Conservation (phyloP, 1,140 invertebrate genomes). For the Pantala flavescens region DNA sequence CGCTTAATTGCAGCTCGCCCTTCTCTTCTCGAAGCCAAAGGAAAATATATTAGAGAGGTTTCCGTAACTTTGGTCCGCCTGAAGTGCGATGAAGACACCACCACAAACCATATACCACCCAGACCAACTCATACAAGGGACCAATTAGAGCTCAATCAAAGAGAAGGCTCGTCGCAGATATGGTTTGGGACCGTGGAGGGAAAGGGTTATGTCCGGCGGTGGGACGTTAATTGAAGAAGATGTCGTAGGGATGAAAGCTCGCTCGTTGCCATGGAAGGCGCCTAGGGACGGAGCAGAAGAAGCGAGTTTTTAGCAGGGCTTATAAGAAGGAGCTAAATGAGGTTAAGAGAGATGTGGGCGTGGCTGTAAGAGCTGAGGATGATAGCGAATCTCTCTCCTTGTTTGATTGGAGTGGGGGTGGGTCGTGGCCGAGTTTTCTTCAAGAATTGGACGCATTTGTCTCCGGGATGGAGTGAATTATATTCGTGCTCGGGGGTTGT, state of each 20-base stretch:
- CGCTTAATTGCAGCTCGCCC: too few species aligned
- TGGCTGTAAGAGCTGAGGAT: not conserved
- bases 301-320: not conserved
- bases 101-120: not conserved
- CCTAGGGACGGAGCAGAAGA: not conserved
- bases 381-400: not conserved
- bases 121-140: conserved; percentile 14
- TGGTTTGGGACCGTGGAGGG: not conserved
- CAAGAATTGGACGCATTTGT: too few species aligned
- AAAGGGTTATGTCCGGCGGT: not conserved
- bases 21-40: too few species aligned
- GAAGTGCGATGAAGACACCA: too few species aligned
- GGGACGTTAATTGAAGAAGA: not conserved
- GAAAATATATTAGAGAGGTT: too few species aligned
- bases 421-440: too few species aligned
- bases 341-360: not conserved
- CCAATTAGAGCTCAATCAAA: conserved; percentile 16
- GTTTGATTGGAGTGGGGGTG: not conserved
- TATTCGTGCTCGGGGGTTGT: too few species aligned
- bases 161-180: conserved; percentile 11
- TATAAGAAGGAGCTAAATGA: not conserved
- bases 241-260: not conserved
- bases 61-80: too few species aligned
- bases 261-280: not conserved
- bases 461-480: too few species aligned